A percentile compares a stretch with the other conserved stretches of the same genome.
Conservation (phyloP, 2,113 vertebrate genomes). For the Colinus virginianus region DNA sequence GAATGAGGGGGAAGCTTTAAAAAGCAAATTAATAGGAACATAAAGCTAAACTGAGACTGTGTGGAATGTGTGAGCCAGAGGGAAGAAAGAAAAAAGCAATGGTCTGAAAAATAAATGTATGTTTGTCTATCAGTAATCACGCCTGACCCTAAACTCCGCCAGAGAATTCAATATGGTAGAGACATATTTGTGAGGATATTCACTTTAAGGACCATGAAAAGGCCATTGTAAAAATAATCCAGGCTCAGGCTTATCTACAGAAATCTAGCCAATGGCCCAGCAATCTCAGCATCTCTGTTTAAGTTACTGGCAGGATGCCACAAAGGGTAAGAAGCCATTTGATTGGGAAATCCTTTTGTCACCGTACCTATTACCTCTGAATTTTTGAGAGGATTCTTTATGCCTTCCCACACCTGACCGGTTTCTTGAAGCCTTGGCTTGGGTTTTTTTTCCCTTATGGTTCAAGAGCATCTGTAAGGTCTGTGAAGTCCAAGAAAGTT, state of each 20-base stretch:
- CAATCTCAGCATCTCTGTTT: neutral
- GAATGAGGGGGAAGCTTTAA: constrained; percentile 1
- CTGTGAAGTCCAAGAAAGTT: neutral
- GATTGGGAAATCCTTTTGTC: neutral
- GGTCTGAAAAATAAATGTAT: constrained; percentile 9
- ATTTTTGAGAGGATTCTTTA: neutral
- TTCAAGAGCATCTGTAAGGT: neutral
- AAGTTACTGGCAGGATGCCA: neutral
- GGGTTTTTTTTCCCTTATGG: neutral
- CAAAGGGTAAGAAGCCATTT: neutral
- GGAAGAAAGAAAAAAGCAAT: neutral
- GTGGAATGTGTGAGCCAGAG: neutral
- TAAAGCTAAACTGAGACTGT: neutral
- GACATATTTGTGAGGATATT: neutral
- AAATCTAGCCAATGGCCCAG: neutral
- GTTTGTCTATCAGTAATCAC: neutral
- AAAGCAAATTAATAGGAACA: neutral
- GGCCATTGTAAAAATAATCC: neutral
- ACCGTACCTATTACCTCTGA: neutral
- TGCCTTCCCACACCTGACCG: neutral
- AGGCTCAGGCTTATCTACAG: neutral
- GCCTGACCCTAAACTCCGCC: neutral
- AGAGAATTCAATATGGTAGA: neutral
- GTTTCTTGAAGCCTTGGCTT: neutral
- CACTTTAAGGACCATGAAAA: neutral